Conservation (phyloP, 2,113 vertebrate species). For the Anser brachyrhynchus region DNA sequence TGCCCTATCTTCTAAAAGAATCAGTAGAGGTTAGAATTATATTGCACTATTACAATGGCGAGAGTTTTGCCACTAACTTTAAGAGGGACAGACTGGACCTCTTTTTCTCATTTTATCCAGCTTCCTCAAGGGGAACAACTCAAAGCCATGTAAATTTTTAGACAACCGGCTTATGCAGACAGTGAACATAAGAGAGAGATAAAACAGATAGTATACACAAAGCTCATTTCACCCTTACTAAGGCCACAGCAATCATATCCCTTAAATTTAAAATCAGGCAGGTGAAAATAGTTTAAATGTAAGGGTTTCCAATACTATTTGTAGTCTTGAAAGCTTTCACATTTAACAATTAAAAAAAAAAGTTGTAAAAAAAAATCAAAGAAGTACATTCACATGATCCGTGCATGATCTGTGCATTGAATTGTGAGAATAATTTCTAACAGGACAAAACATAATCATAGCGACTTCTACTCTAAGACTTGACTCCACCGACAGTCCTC, state of each 20-base stretch:
- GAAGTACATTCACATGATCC: neutral
- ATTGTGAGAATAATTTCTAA: neutral
- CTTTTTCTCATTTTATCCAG: neutral
- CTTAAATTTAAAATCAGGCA: neutral
- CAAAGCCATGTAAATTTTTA: conserved; percentile 11
- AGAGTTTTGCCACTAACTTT: neutral
- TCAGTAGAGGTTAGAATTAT: neutral
- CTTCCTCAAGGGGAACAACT: neutral
- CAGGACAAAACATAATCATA: neutral
- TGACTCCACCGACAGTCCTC: neutral
- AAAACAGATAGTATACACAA: neutral
- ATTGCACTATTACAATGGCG: fast-evolving
- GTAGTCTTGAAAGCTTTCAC: neutral
- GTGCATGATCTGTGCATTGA: neutral
- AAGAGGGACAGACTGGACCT: neutral
- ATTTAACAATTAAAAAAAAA: neutral
- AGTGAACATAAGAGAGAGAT: neutral
- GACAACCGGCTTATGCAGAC: neutral
- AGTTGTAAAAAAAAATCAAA: neutral
- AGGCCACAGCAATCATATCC: neutral
- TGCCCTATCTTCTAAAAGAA: neutral
- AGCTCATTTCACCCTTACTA: neutral
- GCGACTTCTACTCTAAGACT: neutral
- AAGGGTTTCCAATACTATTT: neutral
- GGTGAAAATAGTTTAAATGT: neutral